phyloP scores from a whole-genome alignment of 37 sponge, comb jelly and placozoan species.

The Halichondria panicea region DNA sequence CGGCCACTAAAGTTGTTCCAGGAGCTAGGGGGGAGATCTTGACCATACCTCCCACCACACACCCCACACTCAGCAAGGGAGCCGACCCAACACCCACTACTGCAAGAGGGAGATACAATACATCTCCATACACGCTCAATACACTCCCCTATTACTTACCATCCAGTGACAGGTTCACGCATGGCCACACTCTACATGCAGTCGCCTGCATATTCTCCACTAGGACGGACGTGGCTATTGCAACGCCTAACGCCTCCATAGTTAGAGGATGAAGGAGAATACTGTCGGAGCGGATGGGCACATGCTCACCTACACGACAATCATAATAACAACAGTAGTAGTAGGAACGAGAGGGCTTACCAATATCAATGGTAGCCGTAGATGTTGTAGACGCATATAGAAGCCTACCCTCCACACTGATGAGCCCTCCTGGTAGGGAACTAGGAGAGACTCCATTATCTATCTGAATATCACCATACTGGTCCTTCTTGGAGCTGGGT shows the following conservation, averaged over 20 bases:
- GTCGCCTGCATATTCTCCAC: not conserved
- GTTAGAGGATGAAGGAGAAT: slow-evolving; percentile 65
- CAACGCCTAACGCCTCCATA: slow-evolving; percentile 50
- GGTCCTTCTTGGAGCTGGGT: not conserved
- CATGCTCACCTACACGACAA: slow-evolving; percentile 30
- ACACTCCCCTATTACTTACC: slow-evolving; percentile 11
- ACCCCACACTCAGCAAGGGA: slow-evolving; percentile 2
- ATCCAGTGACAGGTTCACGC: slow-evolving; percentile 33
- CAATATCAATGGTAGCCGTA: not conserved
- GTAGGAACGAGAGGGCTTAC: too few relatives aligned
- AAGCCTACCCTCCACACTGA: not conserved
- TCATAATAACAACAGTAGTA: too few relatives aligned
- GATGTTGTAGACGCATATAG: not conserved
- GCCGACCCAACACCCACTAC: slow-evolving; percentile 19
- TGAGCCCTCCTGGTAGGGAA: not conserved
- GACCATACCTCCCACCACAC: not conserved
- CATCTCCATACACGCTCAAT: too few relatives aligned
- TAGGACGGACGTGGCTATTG: slow-evolving; percentile 14
- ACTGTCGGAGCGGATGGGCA: slow-evolving; percentile 26
- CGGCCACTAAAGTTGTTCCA: slow-evolving; percentile 40
- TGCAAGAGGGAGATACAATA: not conserved
- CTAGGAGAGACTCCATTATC: not conserved
- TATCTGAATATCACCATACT: not conserved
- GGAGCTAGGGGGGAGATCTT: not conserved
- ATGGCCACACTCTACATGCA: slow-evolving; percentile 63